Evolutionary conservation across 2,888 invertebrate genomes (phyloP).

Genomic region (Drosophila phalerata): DNA sequence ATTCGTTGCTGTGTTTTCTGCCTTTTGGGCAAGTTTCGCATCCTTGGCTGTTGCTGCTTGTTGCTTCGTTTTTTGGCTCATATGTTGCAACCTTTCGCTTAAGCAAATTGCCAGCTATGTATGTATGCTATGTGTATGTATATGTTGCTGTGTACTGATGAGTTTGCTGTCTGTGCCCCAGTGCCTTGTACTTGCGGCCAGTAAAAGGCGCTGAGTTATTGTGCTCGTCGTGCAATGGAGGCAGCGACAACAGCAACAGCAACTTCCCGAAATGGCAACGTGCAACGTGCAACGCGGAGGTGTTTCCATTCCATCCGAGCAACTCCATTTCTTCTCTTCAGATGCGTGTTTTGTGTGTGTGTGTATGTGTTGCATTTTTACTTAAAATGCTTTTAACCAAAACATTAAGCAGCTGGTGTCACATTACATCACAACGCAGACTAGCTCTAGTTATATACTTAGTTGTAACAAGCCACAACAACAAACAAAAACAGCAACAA

Average conservation of each 20-base stretch:
- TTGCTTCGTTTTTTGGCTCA: constrained; percentile 59
- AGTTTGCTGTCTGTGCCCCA: constrained; percentile 38
- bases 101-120: constrained; percentile 71
- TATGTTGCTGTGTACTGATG: constrained; percentile 37
- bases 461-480: constrained; percentile 37
- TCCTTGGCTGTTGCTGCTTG: constrained; percentile 38
- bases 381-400: constrained; percentile 81
- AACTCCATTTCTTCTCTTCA: neutral
- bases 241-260: constrained; percentile 35
- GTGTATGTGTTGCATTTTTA: constrained; percentile 68
- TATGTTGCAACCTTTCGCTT: constrained; percentile 70
- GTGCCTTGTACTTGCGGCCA: constrained; percentile 54
- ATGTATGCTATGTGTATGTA: constrained; percentile 9
- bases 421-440: constrained; percentile 72
- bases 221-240: constrained; percentile 28
- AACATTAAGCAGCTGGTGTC: constrained; percentile 81
- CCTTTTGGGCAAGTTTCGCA: constrained; percentile 27
- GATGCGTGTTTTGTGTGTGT: constrained; percentile 23
- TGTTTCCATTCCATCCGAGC: constrained; percentile 23
- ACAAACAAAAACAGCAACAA: constrained; percentile 27
- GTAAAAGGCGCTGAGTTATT: constrained; percentile 60
- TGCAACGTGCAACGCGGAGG: constrained; percentile 51
- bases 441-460: constrained; percentile 36
- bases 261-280: constrained; percentile 49
- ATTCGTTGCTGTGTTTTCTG: constrained; percentile 15